Percentiles rank a stretch among this genome's conserved stretches.
These are phyloP conservation scores for Emydoidea blandingii DNA, from an alignment of 2,797 vertebrate species.

Conservation along the genomic window DNA sequence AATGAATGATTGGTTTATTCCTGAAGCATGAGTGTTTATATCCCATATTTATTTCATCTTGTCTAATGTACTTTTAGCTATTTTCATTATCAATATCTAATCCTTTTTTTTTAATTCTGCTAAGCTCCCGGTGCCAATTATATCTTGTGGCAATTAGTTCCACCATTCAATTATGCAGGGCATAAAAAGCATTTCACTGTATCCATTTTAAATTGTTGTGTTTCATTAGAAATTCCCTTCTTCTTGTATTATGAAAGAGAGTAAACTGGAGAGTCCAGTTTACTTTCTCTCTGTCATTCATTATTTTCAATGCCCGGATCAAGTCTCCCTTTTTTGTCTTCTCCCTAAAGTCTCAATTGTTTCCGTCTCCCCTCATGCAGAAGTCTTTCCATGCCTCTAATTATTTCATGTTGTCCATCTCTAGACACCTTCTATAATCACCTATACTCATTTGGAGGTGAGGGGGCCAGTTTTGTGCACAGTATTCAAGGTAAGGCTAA, in stretches of 20 bases:
- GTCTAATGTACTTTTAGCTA: not conserved
- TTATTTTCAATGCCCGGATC: not conserved
- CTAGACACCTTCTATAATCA: not conserved
- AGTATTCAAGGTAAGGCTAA: fast-evolving
- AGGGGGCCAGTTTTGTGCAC: not conserved
- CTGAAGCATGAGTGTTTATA: not conserved
- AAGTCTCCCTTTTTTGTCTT: not conserved
- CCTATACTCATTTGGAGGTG: not conserved
- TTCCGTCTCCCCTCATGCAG: not conserved
- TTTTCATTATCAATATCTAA: not conserved
- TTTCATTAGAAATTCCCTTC: not conserved
- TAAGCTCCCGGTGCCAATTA: not conserved
- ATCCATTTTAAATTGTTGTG: not conserved
- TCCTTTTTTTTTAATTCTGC: not conserved
- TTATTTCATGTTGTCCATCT: not conserved
- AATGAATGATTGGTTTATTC: not conserved
- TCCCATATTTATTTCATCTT: not conserved
- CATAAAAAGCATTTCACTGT: not conserved
- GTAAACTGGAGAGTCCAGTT: not conserved
- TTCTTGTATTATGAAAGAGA: not conserved
- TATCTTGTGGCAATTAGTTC: not conserved
- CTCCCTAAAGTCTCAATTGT: not conserved
- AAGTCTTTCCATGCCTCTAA: not conserved
- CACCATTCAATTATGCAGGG: not conserved
- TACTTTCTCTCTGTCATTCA: not conserved